Evolutionary conservation across 2,113 vertebrate genomes (phyloP).

Genomic region (Atrichornis clamosus): DNA sequence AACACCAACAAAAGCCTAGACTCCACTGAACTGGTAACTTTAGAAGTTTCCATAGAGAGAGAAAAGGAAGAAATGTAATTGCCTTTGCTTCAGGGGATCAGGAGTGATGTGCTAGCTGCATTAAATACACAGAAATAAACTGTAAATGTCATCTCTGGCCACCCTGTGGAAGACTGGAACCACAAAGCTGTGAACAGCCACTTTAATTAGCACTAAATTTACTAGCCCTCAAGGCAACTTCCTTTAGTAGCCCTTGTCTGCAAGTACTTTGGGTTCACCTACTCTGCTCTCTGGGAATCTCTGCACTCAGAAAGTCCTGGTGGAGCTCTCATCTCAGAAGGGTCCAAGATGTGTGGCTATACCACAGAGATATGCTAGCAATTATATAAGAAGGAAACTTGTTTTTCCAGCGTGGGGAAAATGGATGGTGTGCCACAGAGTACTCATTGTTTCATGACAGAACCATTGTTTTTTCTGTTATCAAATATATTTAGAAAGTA

Average conservation of each 20-base stretch:
- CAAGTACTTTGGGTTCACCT: neutral
- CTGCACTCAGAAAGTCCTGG: neutral
- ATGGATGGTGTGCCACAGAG: neutral
- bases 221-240: neutral
- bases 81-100: neutral
- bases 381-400: neutral
- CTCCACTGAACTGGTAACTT: neutral
- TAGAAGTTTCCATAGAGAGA: neutral
- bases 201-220: neutral
- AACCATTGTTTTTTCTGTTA: neutral
- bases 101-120: neutral
- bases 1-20: neutral
- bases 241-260: neutral
- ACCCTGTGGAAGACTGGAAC: neutral
- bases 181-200: neutral
- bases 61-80: neutral
- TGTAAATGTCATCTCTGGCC: neutral
- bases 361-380: neutral
- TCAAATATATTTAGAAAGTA: conserved; percentile 18
- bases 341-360: neutral
- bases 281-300: neutral
- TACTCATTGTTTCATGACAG: neutral
- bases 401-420: neutral
- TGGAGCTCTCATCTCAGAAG: neutral
- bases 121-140: neutral